Evolutionary conservation across 23 tunicate species (phyloP).

Genomic region (Botrylloides violaceus): DNA sequence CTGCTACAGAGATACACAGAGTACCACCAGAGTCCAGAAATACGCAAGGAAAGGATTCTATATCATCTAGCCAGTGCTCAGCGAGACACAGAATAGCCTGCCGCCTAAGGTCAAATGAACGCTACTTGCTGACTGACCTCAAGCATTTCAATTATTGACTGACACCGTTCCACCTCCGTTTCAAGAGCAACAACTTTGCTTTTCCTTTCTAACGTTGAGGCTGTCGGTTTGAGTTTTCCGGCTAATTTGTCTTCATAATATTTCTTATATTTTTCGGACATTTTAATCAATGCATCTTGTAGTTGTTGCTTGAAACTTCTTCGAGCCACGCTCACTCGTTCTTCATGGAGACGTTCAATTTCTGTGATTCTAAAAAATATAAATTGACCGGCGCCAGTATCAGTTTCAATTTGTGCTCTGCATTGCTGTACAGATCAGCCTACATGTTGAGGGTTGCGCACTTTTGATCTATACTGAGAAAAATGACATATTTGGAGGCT

Average conservation of each 20-base stretch:
- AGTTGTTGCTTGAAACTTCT: constrained; percentile 86
- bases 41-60: no score
- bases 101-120: no score
- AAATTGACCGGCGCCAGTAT: background rate
- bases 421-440: no score
- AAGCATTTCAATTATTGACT: constrained; percentile 69
- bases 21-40: no score
- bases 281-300: constrained; percentile 71
- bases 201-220: constrained; percentile 35
- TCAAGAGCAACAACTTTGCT: constrained; percentile 40
- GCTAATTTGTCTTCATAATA: constrained; percentile 72
- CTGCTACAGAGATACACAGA: no score
- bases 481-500: background rate
- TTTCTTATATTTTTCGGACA: constrained; percentile 70
- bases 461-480: background rate
- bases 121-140: no score
- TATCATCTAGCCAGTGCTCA: no score
- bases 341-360: constrained; percentile 57
- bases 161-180: constrained; percentile 30
- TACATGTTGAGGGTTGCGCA: no score
- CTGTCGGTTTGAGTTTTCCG: constrained; percentile 38
- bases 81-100: no score
- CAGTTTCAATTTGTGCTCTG: no score
- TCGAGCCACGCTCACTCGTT: constrained; percentile 52
- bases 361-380: constrained; percentile 25